Base-by-base conservation (phyloP, 2,888 invertebrate species). In the Ichneumoninae sp. region DNA sequence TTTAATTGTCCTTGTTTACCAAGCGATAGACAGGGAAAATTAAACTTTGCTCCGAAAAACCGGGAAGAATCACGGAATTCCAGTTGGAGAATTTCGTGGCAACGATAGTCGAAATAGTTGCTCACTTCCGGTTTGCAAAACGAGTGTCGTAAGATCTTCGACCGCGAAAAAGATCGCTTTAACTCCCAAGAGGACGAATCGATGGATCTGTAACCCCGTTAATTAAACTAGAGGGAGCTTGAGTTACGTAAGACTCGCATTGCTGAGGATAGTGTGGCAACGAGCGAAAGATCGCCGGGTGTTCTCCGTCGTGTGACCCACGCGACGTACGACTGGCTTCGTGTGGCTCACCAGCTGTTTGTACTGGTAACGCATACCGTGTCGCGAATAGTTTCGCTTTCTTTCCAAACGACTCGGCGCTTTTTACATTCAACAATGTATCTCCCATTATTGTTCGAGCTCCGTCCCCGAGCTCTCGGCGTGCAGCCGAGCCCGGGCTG, bases 231-330 rank as follows among this genome's bases (percentile, higher is more conserved):
- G 80, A 50, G 19, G 60, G 30, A 66, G 57, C 30, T 62, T 30
- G 19, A 33, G 75, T 90, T 90, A 88, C 88, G 87, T 85, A 91
- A 91, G 16, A 36, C 40, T 80, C 80, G 80, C 86, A 86, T 88
- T 86, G 86, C 87, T 86, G 36, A 86, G 80, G 84, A 88, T 88
- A 86, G 87, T 89, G 90, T 89, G 85, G 89, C 87, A 90, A 90
- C 85, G 77, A 36, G 81, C 82, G 86, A 83, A 85, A 74, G 65
- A 77, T 84, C 72, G 85, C 84, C 84, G 74, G 69, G 83, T 80
- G 83, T 82, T 82, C 71, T 65, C 60, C 66, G 69, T 83, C 71
- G 81, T 82, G 85, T 74, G 78, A 85, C 75, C 57, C 75, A 60
- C 66, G 82, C 52, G 80, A 62, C n/a, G 62, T 74, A 57, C 36